A percentile compares a stretch with the other conserved stretches of the same genome.
Evolutionary conservation across 2,888 invertebrate genomes (phyloP).

Genomic region (Eupsilia transversa): DNA sequence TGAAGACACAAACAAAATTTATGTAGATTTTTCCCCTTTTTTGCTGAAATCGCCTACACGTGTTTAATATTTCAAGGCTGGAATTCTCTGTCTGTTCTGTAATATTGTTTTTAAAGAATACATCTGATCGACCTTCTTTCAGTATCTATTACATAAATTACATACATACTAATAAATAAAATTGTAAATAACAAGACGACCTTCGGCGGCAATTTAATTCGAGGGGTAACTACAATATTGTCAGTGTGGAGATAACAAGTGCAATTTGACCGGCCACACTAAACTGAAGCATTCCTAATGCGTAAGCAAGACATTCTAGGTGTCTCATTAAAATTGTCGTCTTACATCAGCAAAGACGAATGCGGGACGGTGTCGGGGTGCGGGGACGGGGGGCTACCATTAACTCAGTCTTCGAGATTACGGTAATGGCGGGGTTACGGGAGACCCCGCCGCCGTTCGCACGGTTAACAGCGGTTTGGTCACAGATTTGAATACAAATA

Average conservation of each 20-base stretch:
- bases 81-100: conserved; percentile 30
- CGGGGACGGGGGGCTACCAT: conserved; percentile 42
- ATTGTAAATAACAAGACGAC: not conserved
- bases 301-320: conserved; percentile 53
- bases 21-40: conserved; percentile 30
- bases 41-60: conserved; percentile 12
- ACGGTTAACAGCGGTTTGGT: conserved; percentile 67
- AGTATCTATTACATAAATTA: conserved; percentile 13
- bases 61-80: conserved; percentile 48
- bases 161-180: too few relatives aligned
- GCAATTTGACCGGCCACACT: conserved; percentile 45
- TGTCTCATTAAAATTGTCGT: conserved; percentile 66
- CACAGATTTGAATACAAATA: conserved; percentile 72
- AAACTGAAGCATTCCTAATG: conserved; percentile 42
- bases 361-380: conserved; percentile 22
- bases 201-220: conserved; percentile 6
- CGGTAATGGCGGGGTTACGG: conserved; percentile 59
- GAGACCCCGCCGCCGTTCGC: conserved; percentile 51
- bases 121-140: conserved; percentile 33
- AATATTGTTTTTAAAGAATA: conserved; percentile 42
- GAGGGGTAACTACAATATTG: conserved; percentile 24
- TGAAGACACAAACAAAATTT: conserved; percentile 41
- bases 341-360: conserved; percentile 57
- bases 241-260: conserved; percentile 29
- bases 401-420: conserved; percentile 68